phyloP scores from a whole-genome alignment of 2,113 vertebrate genomes.

The Dryoscopus gambensis region DNA sequence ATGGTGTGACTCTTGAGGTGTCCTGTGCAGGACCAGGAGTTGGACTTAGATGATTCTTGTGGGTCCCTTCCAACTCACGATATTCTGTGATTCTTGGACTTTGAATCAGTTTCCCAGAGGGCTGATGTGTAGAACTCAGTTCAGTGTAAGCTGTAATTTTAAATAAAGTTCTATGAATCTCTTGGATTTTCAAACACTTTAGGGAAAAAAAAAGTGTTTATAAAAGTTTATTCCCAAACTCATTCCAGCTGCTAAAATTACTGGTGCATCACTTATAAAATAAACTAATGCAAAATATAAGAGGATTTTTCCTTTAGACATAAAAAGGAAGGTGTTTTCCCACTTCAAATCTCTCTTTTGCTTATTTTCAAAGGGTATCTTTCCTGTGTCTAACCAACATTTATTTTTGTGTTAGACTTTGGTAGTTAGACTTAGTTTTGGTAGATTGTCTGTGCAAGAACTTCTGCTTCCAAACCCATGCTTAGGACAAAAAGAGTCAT shows the following conservation, averaged over 20 bases:
- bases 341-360: neutral
- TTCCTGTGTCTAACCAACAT: neutral
- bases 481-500: neutral
- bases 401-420: neutral
- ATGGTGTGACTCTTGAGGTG: neutral
- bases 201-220: too few species aligned
- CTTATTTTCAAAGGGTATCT: neutral
- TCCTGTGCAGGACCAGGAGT: neutral
- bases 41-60: neutral
- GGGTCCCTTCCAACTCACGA: neutral
- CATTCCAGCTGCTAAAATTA: neutral
- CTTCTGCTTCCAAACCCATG: neutral
- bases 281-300: neutral
- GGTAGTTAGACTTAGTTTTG: too few species aligned
- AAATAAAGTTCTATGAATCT: neutral
- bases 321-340: neutral
- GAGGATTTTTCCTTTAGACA: neutral
- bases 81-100: neutral
- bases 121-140: neutral
- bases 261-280: neutral
- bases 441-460: neutral
- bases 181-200: neutral
- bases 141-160: neutral
- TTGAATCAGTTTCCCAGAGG: neutral
- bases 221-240: neutral